Conservation (phyloP, 2,797 vertebrate species). For the Rhinatrema bivittatum region DNA sequence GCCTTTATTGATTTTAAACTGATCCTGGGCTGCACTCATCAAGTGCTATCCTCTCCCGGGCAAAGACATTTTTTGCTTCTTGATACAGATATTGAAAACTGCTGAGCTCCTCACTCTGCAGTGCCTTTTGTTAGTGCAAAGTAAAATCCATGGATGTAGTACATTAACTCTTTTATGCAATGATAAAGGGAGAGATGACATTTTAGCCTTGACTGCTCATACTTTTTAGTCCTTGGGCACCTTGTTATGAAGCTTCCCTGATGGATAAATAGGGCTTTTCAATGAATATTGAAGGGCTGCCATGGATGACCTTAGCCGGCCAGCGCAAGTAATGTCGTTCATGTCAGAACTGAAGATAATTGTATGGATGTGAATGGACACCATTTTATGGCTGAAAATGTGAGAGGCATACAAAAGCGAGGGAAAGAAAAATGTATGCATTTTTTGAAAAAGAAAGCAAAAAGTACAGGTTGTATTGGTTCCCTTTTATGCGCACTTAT, state of each 20-base stretch:
- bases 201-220: constrained; percentile 4
- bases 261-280: constrained; percentile 2
- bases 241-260: constrained; percentile 1
- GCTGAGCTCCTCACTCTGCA: not conserved
- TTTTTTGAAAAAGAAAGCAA: too few relatives aligned
- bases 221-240: constrained; percentile 4
- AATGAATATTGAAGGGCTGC: not conserved
- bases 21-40: constrained; percentile 4
- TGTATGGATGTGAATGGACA: not conserved
- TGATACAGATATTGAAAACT: constrained; percentile 1
- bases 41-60: not conserved
- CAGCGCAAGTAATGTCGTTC: constrained; percentile 3
- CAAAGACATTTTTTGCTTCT: constrained; percentile 1
- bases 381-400: not conserved
- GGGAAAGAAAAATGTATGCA: too few relatives aligned
- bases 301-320: constrained; percentile 1
- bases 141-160: not conserved
- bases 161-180: not conserved
- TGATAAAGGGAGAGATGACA: not conserved
- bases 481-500: too few relatives aligned
- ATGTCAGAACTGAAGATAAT: not conserved
- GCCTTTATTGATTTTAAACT: constrained; percentile 27
- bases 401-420: not conserved
- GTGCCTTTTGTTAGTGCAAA: not conserved
- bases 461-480: too few relatives aligned